Base-by-base conservation (phyloP, 2,888 invertebrate genomes). In the Bembecia ichneumoniformis region DNA sequence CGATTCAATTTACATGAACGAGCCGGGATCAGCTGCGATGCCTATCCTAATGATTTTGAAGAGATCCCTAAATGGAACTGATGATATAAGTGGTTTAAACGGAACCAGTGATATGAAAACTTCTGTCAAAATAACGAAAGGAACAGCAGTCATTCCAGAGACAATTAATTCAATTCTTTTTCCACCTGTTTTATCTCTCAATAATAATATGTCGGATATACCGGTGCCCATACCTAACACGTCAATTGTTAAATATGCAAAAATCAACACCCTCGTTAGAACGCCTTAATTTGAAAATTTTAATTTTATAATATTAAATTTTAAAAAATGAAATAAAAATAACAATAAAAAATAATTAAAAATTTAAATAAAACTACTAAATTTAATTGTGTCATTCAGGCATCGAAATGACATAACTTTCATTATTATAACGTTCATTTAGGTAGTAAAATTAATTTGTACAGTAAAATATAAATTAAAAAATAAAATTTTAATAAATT, bases 221-320 rank as follows among this genome's bases (percentile, higher is more conserved):
- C 83, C 83, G 0, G 77, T 84, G 1, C 83, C 83, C 0, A 79
- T 84, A 56, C 82, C 83, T 0, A 84, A 84, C 50, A 76, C 79
- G n/a, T 79, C 82, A 1, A 62, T 84, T 4, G 71, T 84, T 1
- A 77, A 75, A 56, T 84, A 84, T 48, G 72, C 78, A 43, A 82
- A 80, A 64, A 64, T 83, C 2, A 81, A 76, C 52, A 79, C 82
- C 2, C 55, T 82, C 35, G 57, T 80, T 15, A 40, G 49, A 43
- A 28, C 47, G 11, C 50, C 50, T 47, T 49, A 47, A 49, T 40
- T 9, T 11, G 40, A 11, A 28, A 28, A 9, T 28, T 28, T 7
- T 9, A 9, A 28, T 28, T 4, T 20, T 5, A 20, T 20, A 20
- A 20, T 3, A 20, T 20, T 20, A 3, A 28, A 28, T n/a, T n/a